A percentile compares a stretch with the other conserved stretches of the same genome.
phyloP scores from a whole-genome alignment of 1,140 invertebrate genomes.

The Penaeus chinensis region DNA sequence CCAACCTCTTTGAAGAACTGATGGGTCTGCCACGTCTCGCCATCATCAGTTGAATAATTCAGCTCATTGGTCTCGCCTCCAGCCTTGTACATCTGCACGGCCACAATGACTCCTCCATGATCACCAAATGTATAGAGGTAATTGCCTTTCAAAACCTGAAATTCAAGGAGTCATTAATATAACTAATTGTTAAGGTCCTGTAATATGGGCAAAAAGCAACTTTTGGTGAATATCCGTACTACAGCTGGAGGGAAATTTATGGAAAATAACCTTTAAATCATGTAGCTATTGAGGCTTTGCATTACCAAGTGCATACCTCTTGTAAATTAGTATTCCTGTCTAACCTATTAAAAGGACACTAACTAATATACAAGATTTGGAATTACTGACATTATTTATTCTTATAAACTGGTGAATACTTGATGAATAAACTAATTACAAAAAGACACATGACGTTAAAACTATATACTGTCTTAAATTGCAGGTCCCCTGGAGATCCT shows the following conservation, averaged over 20 bases:
- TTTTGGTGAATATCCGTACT: not conserved
- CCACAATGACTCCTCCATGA: slow-evolving; percentile 88
- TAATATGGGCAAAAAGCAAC: not conserved
- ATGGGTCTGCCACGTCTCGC: slow-evolving; percentile 80
- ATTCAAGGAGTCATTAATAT: not conserved
- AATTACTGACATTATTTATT: too few species aligned
- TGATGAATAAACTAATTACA: not conserved
- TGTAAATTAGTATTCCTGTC: not conserved
- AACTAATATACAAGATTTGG: too few species aligned
- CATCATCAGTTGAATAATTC: slow-evolving; percentile 87
- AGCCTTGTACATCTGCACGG: slow-evolving; percentile 79
- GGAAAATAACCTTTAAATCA: not conserved
- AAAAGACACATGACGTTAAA: not conserved
- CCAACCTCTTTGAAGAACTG: slow-evolving; percentile 76
- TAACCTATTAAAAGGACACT: not conserved
- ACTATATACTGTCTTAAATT: too few species aligned
- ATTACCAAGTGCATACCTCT: not conserved
- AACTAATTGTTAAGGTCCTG: not conserved
- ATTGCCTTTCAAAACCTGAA: slow-evolving; percentile 79
- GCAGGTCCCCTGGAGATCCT: too few species aligned
- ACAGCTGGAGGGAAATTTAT: too few species aligned
- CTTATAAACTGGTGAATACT: not conserved
- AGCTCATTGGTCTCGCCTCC: slow-evolving; percentile 81
- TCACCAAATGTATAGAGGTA: slow-evolving; percentile 92
- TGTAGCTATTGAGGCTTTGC: too few species aligned